Percentiles rank a stretch among this genome's conserved stretches.
Conservation (phyloP, 2,113 vertebrate species). For the Butorides virescens region DNA sequence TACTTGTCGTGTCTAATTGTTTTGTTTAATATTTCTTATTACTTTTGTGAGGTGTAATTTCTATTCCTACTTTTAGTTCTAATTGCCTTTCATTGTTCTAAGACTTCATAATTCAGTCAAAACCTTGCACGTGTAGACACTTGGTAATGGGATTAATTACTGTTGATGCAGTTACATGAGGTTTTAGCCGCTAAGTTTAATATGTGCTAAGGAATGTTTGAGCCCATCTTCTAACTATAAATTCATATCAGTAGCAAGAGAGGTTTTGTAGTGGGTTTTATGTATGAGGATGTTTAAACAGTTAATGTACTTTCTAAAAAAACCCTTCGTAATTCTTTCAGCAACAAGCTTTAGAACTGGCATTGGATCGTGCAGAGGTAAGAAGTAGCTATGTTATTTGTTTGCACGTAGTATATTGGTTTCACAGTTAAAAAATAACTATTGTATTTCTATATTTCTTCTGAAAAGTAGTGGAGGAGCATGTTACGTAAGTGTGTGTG, state of each 20-base stretch:
- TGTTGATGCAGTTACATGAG: not conserved
- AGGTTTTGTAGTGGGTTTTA: not conserved
- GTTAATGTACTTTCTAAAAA: not conserved
- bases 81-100: not conserved
- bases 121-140: not conserved
- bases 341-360: constrained; percentile 97
- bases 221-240: not conserved
- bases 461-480: not conserved
- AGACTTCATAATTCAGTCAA: not conserved
- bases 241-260: not conserved
- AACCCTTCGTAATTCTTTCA: constrained; percentile 64
- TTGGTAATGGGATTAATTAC: not conserved
- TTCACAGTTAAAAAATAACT: not conserved
- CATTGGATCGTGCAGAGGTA: constrained; percentile 98
- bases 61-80: not conserved
- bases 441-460: not conserved
- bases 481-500: accelerated
- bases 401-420: not conserved
- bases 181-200: not conserved
- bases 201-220: not conserved
- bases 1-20: not conserved
- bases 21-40: not conserved
- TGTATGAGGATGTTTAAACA: not conserved
- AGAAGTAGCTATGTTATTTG: constrained; percentile 16
- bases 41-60: not conserved